phyloP scores from a whole-genome alignment of 2,888 invertebrate species.

The Ganaspis brasiliensis region DNA sequence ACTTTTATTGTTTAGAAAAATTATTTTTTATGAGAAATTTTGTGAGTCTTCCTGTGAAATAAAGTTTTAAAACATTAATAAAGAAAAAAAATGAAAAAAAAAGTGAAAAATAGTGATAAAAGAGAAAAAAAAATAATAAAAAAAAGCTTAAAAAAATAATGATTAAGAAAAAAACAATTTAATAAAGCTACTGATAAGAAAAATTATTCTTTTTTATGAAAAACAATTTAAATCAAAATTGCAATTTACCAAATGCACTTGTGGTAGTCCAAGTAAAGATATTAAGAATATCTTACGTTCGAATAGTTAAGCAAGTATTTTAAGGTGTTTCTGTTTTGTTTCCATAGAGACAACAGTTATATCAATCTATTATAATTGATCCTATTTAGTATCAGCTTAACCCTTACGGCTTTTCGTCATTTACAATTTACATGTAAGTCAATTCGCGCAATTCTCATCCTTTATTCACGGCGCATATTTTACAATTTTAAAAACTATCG shows the following conservation, averaged over 20 bases:
- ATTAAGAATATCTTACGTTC: conserved; percentile 37
- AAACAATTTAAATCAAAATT: not conserved
- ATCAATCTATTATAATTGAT: conserved; percentile 32
- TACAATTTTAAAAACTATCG: conserved; percentile 38
- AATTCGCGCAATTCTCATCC: conserved; percentile 33
- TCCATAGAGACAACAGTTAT: conserved; percentile 32
- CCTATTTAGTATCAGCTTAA: conserved; percentile 34
- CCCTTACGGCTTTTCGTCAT: conserved; percentile 31
- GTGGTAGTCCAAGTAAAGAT: conserved; percentile 36
- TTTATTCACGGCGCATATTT: conserved; percentile 16
- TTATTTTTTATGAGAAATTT: conserved; percentile 7
- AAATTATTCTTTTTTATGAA: not conserved
- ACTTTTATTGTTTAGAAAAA: not conserved
- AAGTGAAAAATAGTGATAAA: not conserved
- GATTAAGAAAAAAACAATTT: not conserved
- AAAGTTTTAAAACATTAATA: not conserved
- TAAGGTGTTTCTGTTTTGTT: conserved; percentile 32
- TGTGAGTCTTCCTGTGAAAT: not conserved
- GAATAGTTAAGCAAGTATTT: conserved; percentile 35
- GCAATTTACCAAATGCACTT: conserved; percentile 38
- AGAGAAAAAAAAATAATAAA: too few species aligned
- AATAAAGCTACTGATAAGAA: not conserved
- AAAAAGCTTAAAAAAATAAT: too few species aligned
- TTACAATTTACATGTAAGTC: conserved; percentile 37
- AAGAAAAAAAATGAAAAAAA: not conserved